phyloP scores from a whole-genome alignment of 2,113 vertebrate species.

The Sander lucioperca region DNA sequence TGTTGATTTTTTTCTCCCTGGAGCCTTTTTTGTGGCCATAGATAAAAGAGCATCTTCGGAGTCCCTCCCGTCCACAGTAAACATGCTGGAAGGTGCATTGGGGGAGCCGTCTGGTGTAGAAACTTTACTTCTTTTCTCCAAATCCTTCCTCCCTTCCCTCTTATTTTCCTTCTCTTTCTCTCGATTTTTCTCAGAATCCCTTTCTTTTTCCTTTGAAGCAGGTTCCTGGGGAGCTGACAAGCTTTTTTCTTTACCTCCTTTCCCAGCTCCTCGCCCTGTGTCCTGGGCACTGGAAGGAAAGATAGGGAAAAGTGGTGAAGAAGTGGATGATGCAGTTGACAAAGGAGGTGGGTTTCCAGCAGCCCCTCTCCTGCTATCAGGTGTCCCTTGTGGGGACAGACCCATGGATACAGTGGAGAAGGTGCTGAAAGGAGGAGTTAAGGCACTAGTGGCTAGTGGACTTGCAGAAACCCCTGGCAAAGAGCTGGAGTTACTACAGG shows the following conservation, averaged over 20 bases:
- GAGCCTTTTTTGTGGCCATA: conserved; percentile 80
- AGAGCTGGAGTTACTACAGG: conserved; percentile 85
- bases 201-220: conserved; percentile 89
- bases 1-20: conserved; percentile 88
- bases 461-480: conserved; percentile 90
- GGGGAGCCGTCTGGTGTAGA: conserved; percentile 75
- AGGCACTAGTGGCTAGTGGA: conserved; percentile 96
- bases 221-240: conserved; percentile 82
- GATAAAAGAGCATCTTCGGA: conserved; percentile 68
- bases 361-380: conserved; percentile 85
- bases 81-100: conserved; percentile 71
- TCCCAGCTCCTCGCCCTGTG: conserved; percentile 73
- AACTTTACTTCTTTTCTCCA: conserved; percentile 78
- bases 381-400: conserved; percentile 75
- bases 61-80: conserved; percentile 78
- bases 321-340: conserved; percentile 86
- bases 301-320: conserved; percentile 82
- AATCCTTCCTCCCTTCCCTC: conserved; percentile 90
- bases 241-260: conserved; percentile 84
- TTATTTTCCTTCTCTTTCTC: conserved; percentile 95
- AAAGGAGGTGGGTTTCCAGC: conserved; percentile 80
- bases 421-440: conserved; percentile 88
- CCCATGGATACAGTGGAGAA: conserved; percentile 77
- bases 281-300: conserved; percentile 85
- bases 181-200: conserved; percentile 86